Conservation (phyloP, 2,797 vertebrate species). For the Knipowitschia caucasica region DNA sequence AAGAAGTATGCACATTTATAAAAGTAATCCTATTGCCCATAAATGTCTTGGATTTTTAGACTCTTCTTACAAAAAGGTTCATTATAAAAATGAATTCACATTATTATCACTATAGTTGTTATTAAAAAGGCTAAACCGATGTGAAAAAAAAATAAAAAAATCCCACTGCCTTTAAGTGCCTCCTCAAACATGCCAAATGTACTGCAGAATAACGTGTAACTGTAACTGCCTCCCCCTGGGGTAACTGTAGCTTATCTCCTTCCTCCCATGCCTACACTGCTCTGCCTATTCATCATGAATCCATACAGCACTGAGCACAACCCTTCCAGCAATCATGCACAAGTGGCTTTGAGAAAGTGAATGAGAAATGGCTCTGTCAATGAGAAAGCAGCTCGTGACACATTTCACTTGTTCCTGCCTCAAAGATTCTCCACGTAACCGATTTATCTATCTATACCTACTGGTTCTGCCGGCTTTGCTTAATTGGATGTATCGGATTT, state of each 20-base stretch:
- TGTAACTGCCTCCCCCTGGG: neutral
- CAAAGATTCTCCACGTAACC: neutral
- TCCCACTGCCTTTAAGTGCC: no score
- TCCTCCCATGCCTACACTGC: neutral
- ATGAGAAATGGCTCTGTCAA: neutral
- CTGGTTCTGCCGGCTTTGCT: neutral
- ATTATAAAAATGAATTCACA: no score
- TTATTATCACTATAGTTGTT: no score
- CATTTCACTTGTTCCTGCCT: neutral
- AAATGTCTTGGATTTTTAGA: no score
- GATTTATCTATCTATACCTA: constrained; percentile 2
- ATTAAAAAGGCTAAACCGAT: no score
- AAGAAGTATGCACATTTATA: no score
- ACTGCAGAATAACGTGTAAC: neutral
- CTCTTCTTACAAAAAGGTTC: no score
- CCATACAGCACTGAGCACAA: neutral
- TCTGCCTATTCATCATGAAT: constrained; percentile 2
- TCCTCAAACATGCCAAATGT: no score
- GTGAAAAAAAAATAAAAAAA: no score
- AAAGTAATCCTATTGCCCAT: no score
- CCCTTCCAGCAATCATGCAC: neutral
- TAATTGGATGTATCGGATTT: neutral
- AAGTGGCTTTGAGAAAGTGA: neutral
- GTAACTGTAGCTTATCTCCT: neutral
- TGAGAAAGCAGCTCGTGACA: neutral